These are phyloP conservation scores for Eubasilissa regina DNA, from an alignment of 1,140 invertebrate genomes.

Conservation along the genomic window DNA sequence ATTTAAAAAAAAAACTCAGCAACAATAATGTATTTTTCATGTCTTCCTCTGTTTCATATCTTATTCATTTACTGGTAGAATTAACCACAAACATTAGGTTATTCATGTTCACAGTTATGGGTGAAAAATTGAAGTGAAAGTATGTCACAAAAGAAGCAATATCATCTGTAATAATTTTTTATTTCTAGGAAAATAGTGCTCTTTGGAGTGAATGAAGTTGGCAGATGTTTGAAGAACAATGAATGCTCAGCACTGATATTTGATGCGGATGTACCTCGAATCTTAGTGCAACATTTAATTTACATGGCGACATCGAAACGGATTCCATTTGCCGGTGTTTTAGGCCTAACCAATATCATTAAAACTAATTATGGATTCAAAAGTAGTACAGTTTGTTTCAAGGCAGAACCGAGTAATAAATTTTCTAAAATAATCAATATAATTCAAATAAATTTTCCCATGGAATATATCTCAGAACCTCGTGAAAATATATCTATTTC, in stretches of 20 bases:
- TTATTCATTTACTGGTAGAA: too few relatives aligned
- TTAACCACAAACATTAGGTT: too few relatives aligned
- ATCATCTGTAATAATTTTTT: not conserved
- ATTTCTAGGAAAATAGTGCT: constrained; percentile 47
- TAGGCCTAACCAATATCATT: constrained; percentile 30
- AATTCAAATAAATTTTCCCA: not conserved
- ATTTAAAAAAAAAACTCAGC: too few relatives aligned
- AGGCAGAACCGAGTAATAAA: constrained; percentile 15
- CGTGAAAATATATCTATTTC: constrained; percentile 9
- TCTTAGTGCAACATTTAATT: constrained; percentile 50
- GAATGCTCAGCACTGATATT: constrained; percentile 49
- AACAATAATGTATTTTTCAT: too few relatives aligned
- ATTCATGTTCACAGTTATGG: too few relatives aligned
- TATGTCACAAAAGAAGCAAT: too few relatives aligned
- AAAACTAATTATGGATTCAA: constrained; percentile 45
- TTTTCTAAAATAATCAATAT: constrained; percentile 25
- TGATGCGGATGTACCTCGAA: constrained; percentile 49
- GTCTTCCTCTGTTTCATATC: too few relatives aligned
- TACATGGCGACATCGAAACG: constrained; percentile 35
- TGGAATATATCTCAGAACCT: not conserved
- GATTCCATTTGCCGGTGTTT: constrained; percentile 49
- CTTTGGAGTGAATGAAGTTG: constrained; percentile 55
- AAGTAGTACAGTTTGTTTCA: constrained; percentile 52
- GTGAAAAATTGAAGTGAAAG: too few relatives aligned
- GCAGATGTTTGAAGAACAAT: constrained; percentile 41